Percentiles rank a stretch among this genome's conserved stretches.
These are phyloP conservation scores for Eupithecia tripunctaria DNA, from an alignment of 2,888 invertebrate species.

Conservation along the genomic window DNA sequence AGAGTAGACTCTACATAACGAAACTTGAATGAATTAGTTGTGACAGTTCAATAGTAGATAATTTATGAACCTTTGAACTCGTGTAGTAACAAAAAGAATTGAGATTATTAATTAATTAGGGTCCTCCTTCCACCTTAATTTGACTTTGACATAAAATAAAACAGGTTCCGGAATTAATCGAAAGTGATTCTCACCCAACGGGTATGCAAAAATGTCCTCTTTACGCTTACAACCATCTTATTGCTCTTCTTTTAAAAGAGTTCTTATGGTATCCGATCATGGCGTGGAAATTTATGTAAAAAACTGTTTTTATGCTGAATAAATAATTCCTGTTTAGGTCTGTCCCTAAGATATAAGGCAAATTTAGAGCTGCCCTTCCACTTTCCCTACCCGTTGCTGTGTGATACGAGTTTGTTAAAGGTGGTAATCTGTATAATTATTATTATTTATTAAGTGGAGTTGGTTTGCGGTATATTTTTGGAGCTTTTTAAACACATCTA, in stretches of 20 bases:
- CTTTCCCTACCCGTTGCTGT: background rate
- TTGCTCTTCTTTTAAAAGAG: constrained; percentile 14
- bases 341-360: background rate
- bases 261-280: background rate
- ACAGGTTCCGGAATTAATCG: constrained; percentile 67
- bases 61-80: background rate
- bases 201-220: constrained; percentile 53
- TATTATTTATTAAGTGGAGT: background rate
- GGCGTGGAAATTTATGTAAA: background rate
- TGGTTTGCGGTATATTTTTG: background rate
- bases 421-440: background rate
- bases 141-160: constrained; percentile 76
- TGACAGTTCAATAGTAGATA: background rate
- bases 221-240: constrained; percentile 37
- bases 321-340: background rate
- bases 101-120: constrained; percentile 9
- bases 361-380: background rate
- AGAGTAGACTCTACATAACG: background rate
- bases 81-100: background rate
- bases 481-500: background rate
- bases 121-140: constrained; percentile 67
- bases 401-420: background rate
- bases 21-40: background rate
- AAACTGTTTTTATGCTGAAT: background rate
- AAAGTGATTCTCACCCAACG: constrained; percentile 63